Percentiles rank a stretch among this genome's conserved stretches.
Conservation (phyloP, 2,113 vertebrate genomes). For the Phylloscopus whistleri region DNA sequence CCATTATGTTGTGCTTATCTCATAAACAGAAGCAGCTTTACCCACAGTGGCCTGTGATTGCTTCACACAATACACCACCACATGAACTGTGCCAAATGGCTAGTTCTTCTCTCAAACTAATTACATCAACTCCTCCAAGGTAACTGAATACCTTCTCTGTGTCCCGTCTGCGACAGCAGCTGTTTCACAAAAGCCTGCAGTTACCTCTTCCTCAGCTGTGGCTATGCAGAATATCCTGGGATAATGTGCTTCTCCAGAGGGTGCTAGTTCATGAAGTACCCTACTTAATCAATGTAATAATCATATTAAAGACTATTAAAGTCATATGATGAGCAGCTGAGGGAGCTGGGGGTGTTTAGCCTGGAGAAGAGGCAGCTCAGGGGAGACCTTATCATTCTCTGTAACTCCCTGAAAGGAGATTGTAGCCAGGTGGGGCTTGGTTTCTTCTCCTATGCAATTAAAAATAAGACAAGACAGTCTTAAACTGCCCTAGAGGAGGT, state of each 20-base stretch:
- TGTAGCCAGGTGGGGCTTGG: accelerated
- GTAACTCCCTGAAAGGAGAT: no score
- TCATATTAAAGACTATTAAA: background rate
- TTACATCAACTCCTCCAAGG: slow-evolving; percentile 42
- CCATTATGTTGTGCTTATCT: background rate
- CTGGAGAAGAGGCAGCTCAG: background rate
- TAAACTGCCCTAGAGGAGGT: background rate
- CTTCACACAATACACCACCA: slow-evolving; percentile 22
- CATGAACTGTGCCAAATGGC: slow-evolving; percentile 13
- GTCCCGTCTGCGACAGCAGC: slow-evolving; percentile 51
- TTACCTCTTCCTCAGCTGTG: background rate
- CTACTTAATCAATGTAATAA: background rate
- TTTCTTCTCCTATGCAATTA: background rate
- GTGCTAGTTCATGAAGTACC: background rate
- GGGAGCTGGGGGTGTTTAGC: background rate
- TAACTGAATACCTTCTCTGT: slow-evolving; percentile 20
- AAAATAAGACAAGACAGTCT: background rate
- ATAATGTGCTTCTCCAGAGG: slow-evolving; percentile 18
- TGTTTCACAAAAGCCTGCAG: slow-evolving; percentile 42
- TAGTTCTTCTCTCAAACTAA: slow-evolving; percentile 39
- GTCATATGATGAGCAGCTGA: background rate
- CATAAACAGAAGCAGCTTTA: slow-evolving; percentile 49
- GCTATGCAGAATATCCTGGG: slow-evolving; percentile 1
- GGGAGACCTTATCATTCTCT: background rate
- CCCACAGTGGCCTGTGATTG: slow-evolving; percentile 10